Conservation (phyloP, 1,140 invertebrate species). For the Sycophila sp. region DNA sequence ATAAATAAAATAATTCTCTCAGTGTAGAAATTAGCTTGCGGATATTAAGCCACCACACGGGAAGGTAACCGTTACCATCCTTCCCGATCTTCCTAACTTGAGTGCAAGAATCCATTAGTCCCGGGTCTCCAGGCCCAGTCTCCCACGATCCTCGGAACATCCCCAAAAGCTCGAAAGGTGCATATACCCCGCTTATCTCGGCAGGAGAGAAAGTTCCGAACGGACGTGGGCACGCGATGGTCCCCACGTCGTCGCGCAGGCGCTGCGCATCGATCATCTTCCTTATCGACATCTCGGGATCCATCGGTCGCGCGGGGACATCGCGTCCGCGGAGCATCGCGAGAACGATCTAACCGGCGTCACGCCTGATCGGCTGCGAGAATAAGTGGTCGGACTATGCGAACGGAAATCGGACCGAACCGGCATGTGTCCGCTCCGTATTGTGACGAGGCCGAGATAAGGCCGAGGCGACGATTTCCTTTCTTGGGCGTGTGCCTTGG, state of each 20-base stretch:
- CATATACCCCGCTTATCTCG: too few relatives aligned
- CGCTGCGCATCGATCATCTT: slow-evolving; percentile 37
- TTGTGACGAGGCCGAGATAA: background rate
- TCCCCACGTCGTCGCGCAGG: background rate
- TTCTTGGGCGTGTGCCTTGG: background rate
- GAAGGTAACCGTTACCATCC: too few relatives aligned
- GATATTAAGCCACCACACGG: too few relatives aligned
- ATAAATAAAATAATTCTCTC: too few relatives aligned
- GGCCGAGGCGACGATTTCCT: too few relatives aligned
- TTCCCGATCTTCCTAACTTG: too few relatives aligned
- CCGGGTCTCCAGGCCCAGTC: background rate
- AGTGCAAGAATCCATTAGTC: background rate
- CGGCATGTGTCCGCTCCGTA: slow-evolving; percentile 22
- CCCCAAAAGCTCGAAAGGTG: too few relatives aligned
- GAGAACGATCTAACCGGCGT: slow-evolving; percentile 20
- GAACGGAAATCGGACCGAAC: slow-evolving; percentile 22
- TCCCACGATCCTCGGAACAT: too few relatives aligned
- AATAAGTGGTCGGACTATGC: slow-evolving; percentile 29
- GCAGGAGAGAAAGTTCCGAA: too few relatives aligned
- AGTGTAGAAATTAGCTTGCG: too few relatives aligned
- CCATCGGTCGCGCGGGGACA: background rate
- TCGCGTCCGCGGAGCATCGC: slow-evolving; percentile 14
- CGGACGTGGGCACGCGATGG: background rate
- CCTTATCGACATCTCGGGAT: slow-evolving; percentile 36
- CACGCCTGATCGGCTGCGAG: slow-evolving; percentile 33